Evolutionary conservation across 1,140 invertebrate genomes (phyloP), one percentile per base, ranked within the genome.

Genomic region (Scaptodrosophila lebanonensis): DNA sequence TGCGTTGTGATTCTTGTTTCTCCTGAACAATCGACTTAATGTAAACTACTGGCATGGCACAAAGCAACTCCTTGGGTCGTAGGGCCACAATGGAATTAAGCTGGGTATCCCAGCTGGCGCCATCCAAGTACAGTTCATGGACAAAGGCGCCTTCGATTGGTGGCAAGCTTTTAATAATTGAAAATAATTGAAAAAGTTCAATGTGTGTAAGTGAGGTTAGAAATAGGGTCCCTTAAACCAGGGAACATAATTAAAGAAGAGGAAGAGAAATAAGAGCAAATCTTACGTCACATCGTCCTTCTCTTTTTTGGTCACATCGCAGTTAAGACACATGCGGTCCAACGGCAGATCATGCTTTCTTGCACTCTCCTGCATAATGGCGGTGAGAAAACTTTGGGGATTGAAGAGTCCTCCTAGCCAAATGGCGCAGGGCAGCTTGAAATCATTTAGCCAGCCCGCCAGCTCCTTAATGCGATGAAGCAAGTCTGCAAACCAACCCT

Each of bases 361-460:
- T 0, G 96, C 96, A 40, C 96, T 97, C 87, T 95, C 95, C 88
- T 98, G 97, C 96, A 98, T 98, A 73, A 98, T 97, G 42, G 97
- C 97, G 1, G 97, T 99, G 16, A 99, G 89, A 87, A 99, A 97
- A 22, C 96, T 97, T 87, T 98, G 97, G 0, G 97, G 97, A 88
- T 98, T 98, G 88, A 98, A 98, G 77, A 98, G 95, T 4, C 97
- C 97, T 4, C 93, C 95, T 35, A 98, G 88, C 97, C 97, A 98
- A 25, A 98, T 93, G 3, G 95, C 91, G 1, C 94, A 88, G 1
- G 96, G 96, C 27, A 96, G 87, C 60, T 90, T 91, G 84, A 95
- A 96, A 85, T 96, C 94, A 0, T 90, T 87, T 3, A 91, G 90
- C 95, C 95, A 97, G 20, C 88, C 90, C 52, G 95, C 91, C 3